These are phyloP conservation scores for Erynnis tages DNA, from an alignment of 2,888 invertebrate genomes.

Conservation along the genomic window DNA sequence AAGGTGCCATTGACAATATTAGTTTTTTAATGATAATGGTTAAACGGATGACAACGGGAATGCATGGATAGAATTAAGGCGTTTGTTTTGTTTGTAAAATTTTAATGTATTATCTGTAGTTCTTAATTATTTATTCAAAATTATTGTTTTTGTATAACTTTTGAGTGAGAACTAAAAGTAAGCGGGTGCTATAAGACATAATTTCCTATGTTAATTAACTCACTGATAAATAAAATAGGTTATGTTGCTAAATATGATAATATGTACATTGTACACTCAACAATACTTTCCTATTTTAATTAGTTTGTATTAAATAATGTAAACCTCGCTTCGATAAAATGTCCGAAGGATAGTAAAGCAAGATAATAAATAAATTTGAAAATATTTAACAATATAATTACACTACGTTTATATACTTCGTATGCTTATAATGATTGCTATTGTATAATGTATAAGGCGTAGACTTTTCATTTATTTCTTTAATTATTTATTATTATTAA, in stretches of 20 bases:
- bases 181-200: slow-evolving; percentile 20
- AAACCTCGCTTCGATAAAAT: slow-evolving; percentile 4
- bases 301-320: slow-evolving; percentile 12
- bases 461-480: neutral
- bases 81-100: slow-evolving; percentile 30
- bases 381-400: neutral
- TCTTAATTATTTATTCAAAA: neutral
- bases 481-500: neutral
- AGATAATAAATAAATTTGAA: neutral
- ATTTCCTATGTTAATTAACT: slow-evolving; percentile 12
- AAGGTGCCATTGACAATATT: slow-evolving; percentile 76
- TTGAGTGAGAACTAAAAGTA: slow-evolving; percentile 10
- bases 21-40: slow-evolving; percentile 47
- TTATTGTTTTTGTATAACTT: neutral
- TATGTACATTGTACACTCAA: no score
- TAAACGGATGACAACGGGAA: slow-evolving; percentile 20
- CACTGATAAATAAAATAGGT: neutral
- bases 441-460: no score
- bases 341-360: neutral
- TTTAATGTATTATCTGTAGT: neutral
- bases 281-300: slow-evolving; percentile 21
- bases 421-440: no score
- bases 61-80: slow-evolving; percentile 32
- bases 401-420: no score
- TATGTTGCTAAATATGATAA: slow-evolving; percentile 5